phyloP scores from a whole-genome alignment of 2,797 vertebrate species.

The Phoebastria nigripes region DNA sequence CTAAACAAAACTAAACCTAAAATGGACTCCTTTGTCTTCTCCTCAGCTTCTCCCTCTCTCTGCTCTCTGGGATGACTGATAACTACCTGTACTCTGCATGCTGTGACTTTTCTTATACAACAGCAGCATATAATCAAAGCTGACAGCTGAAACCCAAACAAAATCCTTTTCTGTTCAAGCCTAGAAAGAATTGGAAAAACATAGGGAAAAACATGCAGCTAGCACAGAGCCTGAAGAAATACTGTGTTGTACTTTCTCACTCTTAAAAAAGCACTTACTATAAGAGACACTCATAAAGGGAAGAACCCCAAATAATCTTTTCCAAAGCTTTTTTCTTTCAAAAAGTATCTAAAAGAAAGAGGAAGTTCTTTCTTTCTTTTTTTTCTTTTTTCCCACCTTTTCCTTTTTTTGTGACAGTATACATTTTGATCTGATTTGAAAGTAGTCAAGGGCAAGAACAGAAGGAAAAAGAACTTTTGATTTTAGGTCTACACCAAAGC shows the following conservation, averaged over 20 bases:
- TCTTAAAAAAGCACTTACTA: not conserved
- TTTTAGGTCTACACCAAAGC: slow-evolving; percentile 30
- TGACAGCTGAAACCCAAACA: not conserved
- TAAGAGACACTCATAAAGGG: not conserved
- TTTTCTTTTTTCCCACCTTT: not conserved
- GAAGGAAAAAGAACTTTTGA: slow-evolving; percentile 32
- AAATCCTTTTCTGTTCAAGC: not conserved
- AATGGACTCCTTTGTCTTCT: not conserved
- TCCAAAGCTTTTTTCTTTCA: not conserved
- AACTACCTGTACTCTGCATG: not conserved
- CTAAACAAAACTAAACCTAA: not conserved
- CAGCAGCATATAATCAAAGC: not conserved
- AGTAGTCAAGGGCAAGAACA: slow-evolving; percentile 34
- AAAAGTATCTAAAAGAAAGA: not conserved
- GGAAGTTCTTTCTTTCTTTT: not conserved
- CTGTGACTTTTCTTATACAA: not conserved
- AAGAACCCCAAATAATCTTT: not conserved
- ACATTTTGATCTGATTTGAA: slow-evolving; percentile 37
- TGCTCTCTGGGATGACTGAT: not conserved
- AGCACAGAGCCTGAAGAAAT: not conserved
- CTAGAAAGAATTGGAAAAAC: not conserved
- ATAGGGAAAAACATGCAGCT: not conserved
- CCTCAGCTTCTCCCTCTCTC: not conserved
- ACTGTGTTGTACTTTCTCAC: not conserved
- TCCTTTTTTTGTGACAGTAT: not conserved